A percentile compares a stretch with the other conserved stretches of the same genome.
phyloP scores from a whole-genome alignment of 2,888 invertebrate genomes.

The Calameuta pallipes region DNA sequence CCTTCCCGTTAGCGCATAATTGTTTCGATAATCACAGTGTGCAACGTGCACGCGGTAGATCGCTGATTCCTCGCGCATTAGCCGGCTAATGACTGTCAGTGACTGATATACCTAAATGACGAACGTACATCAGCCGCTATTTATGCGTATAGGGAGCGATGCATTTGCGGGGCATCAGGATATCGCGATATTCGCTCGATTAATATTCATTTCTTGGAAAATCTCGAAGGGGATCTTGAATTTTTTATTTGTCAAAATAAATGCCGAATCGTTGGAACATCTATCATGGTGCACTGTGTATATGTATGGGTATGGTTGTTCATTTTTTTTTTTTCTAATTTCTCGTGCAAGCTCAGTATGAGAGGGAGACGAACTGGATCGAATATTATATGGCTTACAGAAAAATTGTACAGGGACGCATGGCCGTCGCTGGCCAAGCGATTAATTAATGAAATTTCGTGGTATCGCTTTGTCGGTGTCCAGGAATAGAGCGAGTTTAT shows the following conservation, averaged over 20 bases:
- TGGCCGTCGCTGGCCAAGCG: not conserved
- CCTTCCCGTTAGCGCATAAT: constrained; percentile 8
- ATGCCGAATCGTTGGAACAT: not conserved
- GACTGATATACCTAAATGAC: not conserved
- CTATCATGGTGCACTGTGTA: not conserved
- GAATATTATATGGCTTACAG: not conserved
- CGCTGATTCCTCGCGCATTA: not conserved
- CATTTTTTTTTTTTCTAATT: not conserved
- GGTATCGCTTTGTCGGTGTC: constrained; percentile 7
- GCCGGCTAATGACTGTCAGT: not conserved
- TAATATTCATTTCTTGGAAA: not conserved
- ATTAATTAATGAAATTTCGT: not conserved
- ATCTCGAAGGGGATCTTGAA: not conserved
- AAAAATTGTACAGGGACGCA: not conserved
- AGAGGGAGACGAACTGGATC: not conserved
- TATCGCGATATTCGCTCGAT: not conserved
- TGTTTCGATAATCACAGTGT: constrained; percentile 5
- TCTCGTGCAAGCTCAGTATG: not conserved
- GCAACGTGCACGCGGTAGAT: not conserved
- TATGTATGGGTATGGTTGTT: not conserved
- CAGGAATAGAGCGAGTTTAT: not conserved
- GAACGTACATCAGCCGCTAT: not conserved
- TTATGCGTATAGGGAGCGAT: not conserved
- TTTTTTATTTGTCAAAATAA: not conserved
- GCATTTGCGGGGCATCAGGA: not conserved